Conservation (phyloP, 2,113 vertebrate genomes). For the Nymphicus hollandicus region DNA sequence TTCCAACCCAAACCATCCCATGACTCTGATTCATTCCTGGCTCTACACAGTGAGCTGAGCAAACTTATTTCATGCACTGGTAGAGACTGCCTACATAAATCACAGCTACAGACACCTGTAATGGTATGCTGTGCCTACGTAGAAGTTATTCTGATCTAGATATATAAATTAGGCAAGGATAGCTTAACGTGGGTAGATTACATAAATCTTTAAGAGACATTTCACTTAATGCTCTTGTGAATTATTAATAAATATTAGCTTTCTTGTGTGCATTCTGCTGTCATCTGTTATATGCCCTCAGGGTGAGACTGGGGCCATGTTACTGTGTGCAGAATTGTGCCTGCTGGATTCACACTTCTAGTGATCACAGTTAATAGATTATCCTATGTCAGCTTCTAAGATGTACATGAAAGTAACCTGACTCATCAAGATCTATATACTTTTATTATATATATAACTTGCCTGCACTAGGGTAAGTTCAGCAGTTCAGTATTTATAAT, state of each 20-base stretch:
- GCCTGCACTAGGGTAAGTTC: neutral
- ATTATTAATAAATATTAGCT: slow-evolving; percentile 17
- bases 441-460: neutral
- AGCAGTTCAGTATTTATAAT: neutral
- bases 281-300: neutral
- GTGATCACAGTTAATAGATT: neutral
- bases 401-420: neutral
- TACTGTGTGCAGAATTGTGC: neutral
- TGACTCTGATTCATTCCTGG: neutral
- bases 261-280: neutral
- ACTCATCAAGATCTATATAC: neutral
- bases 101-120: neutral
- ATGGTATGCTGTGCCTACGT: neutral
- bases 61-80: neutral
- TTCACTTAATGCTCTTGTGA: neutral
- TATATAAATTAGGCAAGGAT: neutral
- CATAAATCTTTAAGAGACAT: neutral
- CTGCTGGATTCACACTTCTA: neutral
- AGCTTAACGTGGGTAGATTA: neutral
- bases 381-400: neutral
- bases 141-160: neutral
- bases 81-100: neutral
- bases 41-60: neutral
- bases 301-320: neutral
- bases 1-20: neutral